Base-by-base conservation (phyloP, 2,113 vertebrate genomes). In the Acrocephalus arundinaceus region DNA sequence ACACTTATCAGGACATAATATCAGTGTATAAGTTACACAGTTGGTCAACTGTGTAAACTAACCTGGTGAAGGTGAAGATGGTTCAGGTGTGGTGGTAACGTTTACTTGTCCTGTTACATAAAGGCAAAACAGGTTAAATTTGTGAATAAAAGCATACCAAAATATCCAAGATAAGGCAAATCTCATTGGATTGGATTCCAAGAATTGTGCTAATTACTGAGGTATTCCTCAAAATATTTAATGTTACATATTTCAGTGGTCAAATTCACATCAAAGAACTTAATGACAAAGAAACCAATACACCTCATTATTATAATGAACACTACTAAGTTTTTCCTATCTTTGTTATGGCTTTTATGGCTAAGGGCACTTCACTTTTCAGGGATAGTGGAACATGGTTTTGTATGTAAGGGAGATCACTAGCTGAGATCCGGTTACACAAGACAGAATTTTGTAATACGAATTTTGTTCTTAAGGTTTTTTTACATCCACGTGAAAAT, bases 11-110 rank as follows among this genome's bases (percentile, higher is more conserved):
- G 35, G 57, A 68, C 6, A 61, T 24, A 51, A 3, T 4, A 48
- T 17, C 49, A 84, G 20, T 37, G n/a, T 33, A 3, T 61, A 63
- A 85, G 31, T 49, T 35, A 66, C 39, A 45, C 57, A 57, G 13
- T 66, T 58, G 41, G 31, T 67, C 33, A 84, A 5, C 65, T 77
- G 17, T 0, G 1, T 51, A 54, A 83, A 97, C 96, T 93, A 49
- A 97, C 96, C 93, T 96, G 83, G 75, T 81, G 79, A 77, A 85
- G 71, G 43, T 77, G 84, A 39, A 77, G 94, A 45, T 33, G 37
- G 76, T 74, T 68, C 70, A 4, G 80, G 73, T 57, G 76, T 65
- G 30, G 61, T 74, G 37, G 19, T 81, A 41, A 12, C 3, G 0
- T 16, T 83, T 77, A 74, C 45, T 20, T 58, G 10, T 88, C 79